Percentiles rank a stretch among this genome's conserved stretches.
Evolutionary conservation across 2,888 invertebrate genomes (phyloP).

Genomic region (Dynastes grantii): DNA sequence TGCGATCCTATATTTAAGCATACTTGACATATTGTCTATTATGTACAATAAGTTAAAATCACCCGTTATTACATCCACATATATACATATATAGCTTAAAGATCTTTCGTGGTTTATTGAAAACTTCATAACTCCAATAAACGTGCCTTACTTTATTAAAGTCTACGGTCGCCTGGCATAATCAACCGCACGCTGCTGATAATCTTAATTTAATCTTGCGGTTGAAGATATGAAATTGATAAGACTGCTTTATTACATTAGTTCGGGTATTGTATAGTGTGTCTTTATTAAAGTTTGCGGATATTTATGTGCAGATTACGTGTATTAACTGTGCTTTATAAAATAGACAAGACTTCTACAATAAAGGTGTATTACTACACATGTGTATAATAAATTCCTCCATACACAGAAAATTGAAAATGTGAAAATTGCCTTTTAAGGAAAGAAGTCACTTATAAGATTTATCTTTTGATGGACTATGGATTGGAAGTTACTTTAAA

Average conservation of each 20-base stretch:
- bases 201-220: constrained; percentile 20
- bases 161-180: not conserved
- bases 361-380: too few species aligned
- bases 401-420: too few species aligned
- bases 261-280: not conserved
- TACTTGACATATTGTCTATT: not conserved
- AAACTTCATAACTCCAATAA: constrained; percentile 2
- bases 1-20: not conserved
- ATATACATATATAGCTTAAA: not conserved
- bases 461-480: too few species aligned
- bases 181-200: not conserved
- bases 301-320: too few species aligned
- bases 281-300: too few species aligned
- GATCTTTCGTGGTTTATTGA: not conserved
- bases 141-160: not conserved
- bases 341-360: too few species aligned
- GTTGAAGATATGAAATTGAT: constrained; percentile 9
- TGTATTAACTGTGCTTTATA: too few species aligned
- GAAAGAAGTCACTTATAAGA: too few species aligned
- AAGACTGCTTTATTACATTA: not conserved
- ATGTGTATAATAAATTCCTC: too few species aligned
- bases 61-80: not conserved
- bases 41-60: not conserved
- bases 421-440: too few species aligned
- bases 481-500: too few species aligned